phyloP scores from a whole-genome alignment of 2,888 invertebrate genomes.

The Aphelenchoides bicaudatus region DNA sequence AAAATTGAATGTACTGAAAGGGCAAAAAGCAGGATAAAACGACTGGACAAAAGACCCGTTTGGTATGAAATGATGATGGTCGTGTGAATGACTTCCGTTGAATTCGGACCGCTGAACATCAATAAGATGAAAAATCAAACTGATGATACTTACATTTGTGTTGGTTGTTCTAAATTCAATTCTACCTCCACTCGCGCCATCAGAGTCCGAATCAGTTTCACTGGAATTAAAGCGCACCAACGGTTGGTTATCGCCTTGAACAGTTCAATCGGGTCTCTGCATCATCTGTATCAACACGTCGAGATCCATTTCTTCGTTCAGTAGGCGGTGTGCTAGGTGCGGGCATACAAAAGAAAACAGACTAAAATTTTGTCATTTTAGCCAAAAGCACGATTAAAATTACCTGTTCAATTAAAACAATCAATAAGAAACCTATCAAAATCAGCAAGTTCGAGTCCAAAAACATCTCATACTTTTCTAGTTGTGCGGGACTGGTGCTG shows the following conservation, averaged over 20 bases:
- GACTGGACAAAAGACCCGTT: slow-evolving; percentile 61
- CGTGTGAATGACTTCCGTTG: slow-evolving; percentile 26
- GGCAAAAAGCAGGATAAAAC: slow-evolving; percentile 65
- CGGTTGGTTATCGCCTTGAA: slow-evolving; percentile 15
- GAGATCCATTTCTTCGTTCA: slow-evolving; percentile 1
- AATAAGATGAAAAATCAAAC: not conserved
- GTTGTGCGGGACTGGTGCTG: not conserved
- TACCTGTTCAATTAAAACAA: slow-evolving; percentile 52
- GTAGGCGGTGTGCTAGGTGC: not conserved
- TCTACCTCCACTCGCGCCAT: slow-evolving; percentile 27
- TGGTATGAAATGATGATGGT: slow-evolving; percentile 28
- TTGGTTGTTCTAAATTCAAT: slow-evolving; percentile 45
- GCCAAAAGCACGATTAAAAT: slow-evolving; percentile 6
- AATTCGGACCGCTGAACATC: slow-evolving; percentile 11
- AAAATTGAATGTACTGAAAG: slow-evolving; percentile 67
- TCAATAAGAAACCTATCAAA: slow-evolving; percentile 52
- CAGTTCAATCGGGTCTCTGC: slow-evolving; percentile 1
- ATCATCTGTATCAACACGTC: not conserved
- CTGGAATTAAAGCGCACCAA: slow-evolving; percentile 22
- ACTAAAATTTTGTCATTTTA: not conserved
- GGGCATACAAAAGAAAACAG: slow-evolving; percentile 5
- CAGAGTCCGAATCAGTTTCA: slow-evolving; percentile 37
- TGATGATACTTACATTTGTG: not conserved
- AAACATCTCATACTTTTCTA: not conserved
- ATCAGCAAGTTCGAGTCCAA: slow-evolving; percentile 44